Evolutionary conservation across 1,140 invertebrate genomes (phyloP).

Genomic region (Drosophila sturtevanti): DNA sequence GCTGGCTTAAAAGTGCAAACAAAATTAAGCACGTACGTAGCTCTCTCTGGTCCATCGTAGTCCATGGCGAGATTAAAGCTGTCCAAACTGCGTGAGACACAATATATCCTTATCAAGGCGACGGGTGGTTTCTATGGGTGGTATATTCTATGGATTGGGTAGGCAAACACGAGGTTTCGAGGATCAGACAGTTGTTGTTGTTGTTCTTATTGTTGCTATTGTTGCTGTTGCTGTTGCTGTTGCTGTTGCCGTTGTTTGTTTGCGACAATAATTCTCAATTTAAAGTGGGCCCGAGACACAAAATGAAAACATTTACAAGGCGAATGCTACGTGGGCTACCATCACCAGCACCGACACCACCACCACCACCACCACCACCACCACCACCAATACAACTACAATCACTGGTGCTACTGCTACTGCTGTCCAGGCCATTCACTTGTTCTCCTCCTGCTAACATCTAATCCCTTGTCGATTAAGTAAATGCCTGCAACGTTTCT

Average conservation of each 20-base stretch:
- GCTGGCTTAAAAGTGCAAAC: constrained; percentile 76
- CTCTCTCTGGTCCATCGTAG: constrained; percentile 43
- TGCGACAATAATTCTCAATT: constrained; percentile 82
- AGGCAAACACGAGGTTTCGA: constrained; percentile 5
- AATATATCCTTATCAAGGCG: constrained; percentile 78
- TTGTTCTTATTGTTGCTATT: not conserved
- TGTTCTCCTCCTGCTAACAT: not conserved
- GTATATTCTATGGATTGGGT: constrained; percentile 17
- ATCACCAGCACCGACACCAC: not conserved
- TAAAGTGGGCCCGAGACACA: constrained; percentile 61
- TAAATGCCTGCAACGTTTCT: constrained; percentile 80
- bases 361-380: no score
- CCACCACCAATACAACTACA: no score
- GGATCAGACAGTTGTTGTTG: constrained; percentile 46
- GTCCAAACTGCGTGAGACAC: constrained; percentile 78
- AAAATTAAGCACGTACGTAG: constrained; percentile 81
- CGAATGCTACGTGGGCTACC: constrained; percentile 28
- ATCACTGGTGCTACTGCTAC: no score
- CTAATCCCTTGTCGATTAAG: constrained; percentile 82
- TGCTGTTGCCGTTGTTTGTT: constrained; percentile 4
- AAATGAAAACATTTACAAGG: constrained; percentile 59
- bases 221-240: not conserved
- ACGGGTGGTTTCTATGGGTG: not conserved
- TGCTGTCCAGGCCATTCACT: not conserved
- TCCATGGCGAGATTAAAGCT: constrained; percentile 51